These are phyloP conservation scores for Antigone vipio DNA, from an alignment of 2,113 vertebrate species.

Conservation along the genomic window DNA sequence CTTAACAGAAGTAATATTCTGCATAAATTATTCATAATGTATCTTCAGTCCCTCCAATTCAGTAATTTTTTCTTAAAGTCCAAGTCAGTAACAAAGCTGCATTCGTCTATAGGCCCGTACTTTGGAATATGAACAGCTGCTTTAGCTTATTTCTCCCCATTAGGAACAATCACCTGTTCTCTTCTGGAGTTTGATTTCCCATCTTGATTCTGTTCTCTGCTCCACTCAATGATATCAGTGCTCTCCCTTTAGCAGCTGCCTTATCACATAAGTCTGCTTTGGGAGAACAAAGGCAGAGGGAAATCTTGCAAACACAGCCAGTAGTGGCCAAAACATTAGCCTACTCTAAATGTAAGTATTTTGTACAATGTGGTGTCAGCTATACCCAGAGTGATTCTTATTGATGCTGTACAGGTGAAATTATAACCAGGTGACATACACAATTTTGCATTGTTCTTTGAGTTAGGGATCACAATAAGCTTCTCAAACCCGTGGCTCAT, in stretches of 20 bases:
- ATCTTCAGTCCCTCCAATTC: neutral
- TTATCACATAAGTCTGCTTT: neutral
- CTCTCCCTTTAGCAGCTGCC: slow-evolving; percentile 8
- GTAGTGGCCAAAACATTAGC: neutral
- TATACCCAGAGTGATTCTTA: neutral
- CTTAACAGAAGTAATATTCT: neutral
- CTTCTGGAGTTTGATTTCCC: neutral
- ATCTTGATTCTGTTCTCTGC: neutral
- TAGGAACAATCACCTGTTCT: neutral
- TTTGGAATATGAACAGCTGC: neutral
- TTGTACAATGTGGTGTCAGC: neutral
- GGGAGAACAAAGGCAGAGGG: neutral
- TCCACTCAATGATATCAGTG: neutral
- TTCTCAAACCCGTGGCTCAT: neutral
- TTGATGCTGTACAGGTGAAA: neutral
- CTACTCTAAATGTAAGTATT: neutral
- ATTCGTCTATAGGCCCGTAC: neutral
- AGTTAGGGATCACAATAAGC: neutral
- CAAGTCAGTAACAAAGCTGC: neutral
- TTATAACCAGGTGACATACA: neutral
- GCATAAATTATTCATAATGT: neutral
- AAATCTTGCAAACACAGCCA: neutral
- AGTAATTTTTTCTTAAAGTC: neutral
- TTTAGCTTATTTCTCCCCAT: neutral
- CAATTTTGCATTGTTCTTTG: neutral